Evolutionary conservation across 2,113 vertebrate genomes (phyloP).

Genomic region (Meleagris gallopavo): DNA sequence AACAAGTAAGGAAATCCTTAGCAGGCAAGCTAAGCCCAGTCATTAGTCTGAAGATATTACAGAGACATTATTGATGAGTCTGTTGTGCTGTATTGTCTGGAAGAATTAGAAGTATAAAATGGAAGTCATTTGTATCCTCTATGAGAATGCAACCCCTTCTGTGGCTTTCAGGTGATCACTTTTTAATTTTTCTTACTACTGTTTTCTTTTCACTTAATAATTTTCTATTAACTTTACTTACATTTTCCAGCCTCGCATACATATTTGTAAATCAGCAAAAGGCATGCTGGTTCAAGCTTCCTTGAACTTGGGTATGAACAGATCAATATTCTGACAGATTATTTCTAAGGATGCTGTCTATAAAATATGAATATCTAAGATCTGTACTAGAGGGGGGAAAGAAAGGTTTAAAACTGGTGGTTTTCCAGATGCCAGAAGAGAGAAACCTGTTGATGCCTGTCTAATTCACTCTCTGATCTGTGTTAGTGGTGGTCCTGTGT

Average conservation of each 20-base stretch:
- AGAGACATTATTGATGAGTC: slow-evolving; percentile 41
- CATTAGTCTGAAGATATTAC: slow-evolving; percentile 52
- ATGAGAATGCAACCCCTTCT: slow-evolving; percentile 1
- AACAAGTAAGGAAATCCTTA: slow-evolving; percentile 57
- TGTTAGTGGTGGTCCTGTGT: background rate
- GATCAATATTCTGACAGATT: background rate
- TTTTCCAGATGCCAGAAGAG: background rate
- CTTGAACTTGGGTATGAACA: background rate
- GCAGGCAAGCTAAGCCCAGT: slow-evolving; percentile 16
- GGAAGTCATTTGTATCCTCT: slow-evolving; percentile 41
- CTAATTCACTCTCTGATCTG: background rate
- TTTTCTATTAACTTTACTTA: slow-evolving; percentile 38
- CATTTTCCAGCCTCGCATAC: background rate
- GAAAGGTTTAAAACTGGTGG: background rate
- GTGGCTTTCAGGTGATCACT: slow-evolving; percentile 2
- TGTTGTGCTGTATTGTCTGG: slow-evolving; percentile 45
- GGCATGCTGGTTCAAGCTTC: background rate
- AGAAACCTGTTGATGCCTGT: rapidly evolving
- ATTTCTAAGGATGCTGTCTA: background rate
- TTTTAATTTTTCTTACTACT: slow-evolving; percentile 22
- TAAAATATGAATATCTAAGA: background rate
- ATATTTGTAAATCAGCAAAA: background rate
- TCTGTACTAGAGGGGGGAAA: rapidly evolving
- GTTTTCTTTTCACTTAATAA: background rate
- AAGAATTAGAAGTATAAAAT: slow-evolving; percentile 41